Percentiles rank a stretch among this genome's conserved stretches.
Evolutionary conservation across 2,113 vertebrate species (phyloP).

Genomic region (Laticauda laticaudata): DNA sequence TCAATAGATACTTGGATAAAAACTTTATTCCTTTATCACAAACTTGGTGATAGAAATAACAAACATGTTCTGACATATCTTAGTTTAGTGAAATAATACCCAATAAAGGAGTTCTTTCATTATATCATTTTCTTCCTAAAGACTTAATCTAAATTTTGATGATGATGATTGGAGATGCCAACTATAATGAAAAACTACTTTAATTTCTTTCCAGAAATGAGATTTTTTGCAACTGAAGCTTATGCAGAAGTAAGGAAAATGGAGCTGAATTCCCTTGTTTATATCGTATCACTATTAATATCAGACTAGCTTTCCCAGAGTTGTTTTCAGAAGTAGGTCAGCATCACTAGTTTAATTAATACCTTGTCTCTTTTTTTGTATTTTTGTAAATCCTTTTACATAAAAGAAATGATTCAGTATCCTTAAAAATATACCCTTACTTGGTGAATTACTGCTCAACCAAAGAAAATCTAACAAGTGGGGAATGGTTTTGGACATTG

Average conservation of each 20-base stretch:
- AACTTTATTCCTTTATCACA: not conserved
- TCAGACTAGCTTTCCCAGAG: not conserved
- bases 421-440: not conserved
- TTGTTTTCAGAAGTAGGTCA: not conserved
- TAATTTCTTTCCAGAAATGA: not conserved
- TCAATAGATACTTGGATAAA: not conserved
- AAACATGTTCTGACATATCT: not conserved
- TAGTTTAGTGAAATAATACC: not conserved
- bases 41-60: not conserved
- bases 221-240: not conserved
- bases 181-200: not conserved
- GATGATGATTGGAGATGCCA: not conserved
- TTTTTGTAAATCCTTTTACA: not conserved
- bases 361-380: not conserved
- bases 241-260: not conserved
- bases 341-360: not conserved
- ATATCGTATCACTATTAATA: not conserved
- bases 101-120: not conserved
- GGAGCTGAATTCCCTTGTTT: not conserved
- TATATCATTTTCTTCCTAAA: not conserved
- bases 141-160: not conserved
- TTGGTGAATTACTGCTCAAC: not conserved
- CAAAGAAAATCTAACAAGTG: not conserved
- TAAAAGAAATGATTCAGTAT: not conserved
- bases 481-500: not conserved